phyloP scores from a whole-genome alignment of 2,113 vertebrate genomes.

The Oostethus manadensis region DNA sequence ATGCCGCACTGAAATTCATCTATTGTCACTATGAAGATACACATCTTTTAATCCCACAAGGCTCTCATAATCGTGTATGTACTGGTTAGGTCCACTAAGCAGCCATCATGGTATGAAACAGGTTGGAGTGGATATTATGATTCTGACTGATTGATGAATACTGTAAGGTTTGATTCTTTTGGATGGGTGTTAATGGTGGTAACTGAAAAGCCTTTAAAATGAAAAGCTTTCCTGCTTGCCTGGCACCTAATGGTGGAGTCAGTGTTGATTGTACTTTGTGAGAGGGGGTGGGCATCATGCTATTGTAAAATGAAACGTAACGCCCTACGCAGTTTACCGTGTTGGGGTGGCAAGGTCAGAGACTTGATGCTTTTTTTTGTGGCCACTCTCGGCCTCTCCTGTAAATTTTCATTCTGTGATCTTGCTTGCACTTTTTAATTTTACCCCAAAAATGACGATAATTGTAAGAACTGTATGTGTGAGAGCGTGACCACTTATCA shows the following conservation, averaged over 20 bases:
- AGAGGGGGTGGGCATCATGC: conserved; percentile 22
- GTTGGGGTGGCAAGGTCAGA: conserved; percentile 10
- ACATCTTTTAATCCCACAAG: background rate
- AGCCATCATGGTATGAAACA: conserved; percentile 11
- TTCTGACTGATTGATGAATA: conserved; percentile 12
- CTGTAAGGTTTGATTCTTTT: conserved; percentile 12
- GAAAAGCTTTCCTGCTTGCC: conserved; percentile 21
- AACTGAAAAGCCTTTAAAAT: conserved; percentile 42
- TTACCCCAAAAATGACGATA: conserved; percentile 49
- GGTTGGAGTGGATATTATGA: conserved; percentile 22
- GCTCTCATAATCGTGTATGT: background rate
- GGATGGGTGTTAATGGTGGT: conserved; percentile 5
- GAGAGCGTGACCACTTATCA: conserved; percentile 41
- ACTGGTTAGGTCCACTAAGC: conserved; percentile 6
- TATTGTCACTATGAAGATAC: too few species aligned
- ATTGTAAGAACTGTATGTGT: conserved; percentile 45
- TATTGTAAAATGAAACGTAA: conserved; percentile 29
- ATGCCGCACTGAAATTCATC: too few species aligned
- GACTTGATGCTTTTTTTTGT: conserved; percentile 23
- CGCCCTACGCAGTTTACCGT: conserved; percentile 4
- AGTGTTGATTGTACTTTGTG: conserved; percentile 57
- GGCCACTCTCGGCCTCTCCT: conserved; percentile 48
- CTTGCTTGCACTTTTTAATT: conserved; percentile 66
- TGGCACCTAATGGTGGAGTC: conserved; percentile 54
- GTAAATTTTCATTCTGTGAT: conserved; percentile 72